A percentile compares a stretch with the other conserved stretches of the same genome.
Conservation (phyloP, 2,797 vertebrate species). For the Salmo trutta region DNA sequence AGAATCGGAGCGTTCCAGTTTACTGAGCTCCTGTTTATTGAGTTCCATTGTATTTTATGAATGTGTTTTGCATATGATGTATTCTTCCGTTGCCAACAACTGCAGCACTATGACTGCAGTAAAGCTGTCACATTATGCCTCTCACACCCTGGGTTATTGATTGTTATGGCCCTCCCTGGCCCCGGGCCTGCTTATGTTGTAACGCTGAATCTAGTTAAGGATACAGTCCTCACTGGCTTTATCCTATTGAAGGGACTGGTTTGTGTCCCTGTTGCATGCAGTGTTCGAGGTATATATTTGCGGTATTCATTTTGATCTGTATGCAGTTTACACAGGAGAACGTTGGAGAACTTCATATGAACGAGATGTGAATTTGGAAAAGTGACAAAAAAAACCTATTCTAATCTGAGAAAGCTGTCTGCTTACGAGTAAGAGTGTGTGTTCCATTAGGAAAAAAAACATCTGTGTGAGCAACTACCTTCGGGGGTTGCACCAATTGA, state of each 20-base stretch:
- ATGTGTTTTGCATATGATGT: conserved; percentile 21
- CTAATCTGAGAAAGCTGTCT: conserved; percentile 69
- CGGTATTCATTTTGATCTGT: not conserved
- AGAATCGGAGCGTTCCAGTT: conserved; percentile 7
- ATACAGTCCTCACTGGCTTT: not conserved
- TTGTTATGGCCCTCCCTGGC: conserved; percentile 5
- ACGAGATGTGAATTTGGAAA: conserved; percentile 26
- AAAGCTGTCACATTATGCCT: conserved; percentile 3
- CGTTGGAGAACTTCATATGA: conserved; percentile 16
- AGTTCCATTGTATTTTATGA: conserved; percentile 6
- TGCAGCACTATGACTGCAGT: conserved; percentile 11
- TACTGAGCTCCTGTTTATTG: not conserved
- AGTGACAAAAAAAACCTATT: conserved; percentile 14
- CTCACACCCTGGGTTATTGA: conserved; percentile 6
- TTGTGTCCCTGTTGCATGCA: conserved; percentile 32
- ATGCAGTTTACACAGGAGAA: conserved; percentile 2
- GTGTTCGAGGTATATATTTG: not conserved
- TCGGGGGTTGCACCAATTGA: conserved; percentile 74
- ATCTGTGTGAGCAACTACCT: conserved; percentile 82
- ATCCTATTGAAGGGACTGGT: conserved; percentile 8
- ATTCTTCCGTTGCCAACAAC: conserved; percentile 1
- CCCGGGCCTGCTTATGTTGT: conserved; percentile 8
- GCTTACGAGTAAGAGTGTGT: conserved; percentile 81
- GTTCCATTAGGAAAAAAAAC: conserved; percentile 85
- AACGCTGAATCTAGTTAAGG: not conserved